Base-by-base conservation (phyloP, 1,140 invertebrate species). In the Liolophura sinensis region DNA sequence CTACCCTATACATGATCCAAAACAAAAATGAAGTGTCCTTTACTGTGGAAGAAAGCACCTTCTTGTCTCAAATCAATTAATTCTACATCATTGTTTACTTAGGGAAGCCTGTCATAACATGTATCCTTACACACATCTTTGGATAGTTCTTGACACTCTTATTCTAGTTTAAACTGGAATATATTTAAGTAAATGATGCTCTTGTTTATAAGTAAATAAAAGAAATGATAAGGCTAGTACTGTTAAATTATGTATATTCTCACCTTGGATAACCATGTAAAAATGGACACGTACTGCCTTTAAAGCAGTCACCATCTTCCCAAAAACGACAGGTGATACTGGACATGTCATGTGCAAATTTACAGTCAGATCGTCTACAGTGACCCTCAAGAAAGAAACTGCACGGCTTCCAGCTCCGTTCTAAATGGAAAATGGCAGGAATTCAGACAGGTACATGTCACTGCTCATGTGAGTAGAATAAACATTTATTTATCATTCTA, bases 311-410 rank as follows among this genome's bases (percentile, higher is more conserved):
- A 11, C 80, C 81, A 47, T 77, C 73, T 62, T 83, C 79, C 87
- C 86, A 88, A 71, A 86, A 88, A 56, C 86, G 74, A 74, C 87
- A 88, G 46, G 87, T 87, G 25, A 88, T 87, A 55, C 76, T 78
- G 12, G 81, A 80, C 27, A 88, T 73, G 77, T 88, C 87, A 73
- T 88, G 87, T 7, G 86, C 86, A 77, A 84, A 88, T 69, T 85
- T 85, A 75, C 87, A 88, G 71, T 88, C 86, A 52, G 73, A 71
- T 24, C 86, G 78, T 18, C 80, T 75, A 71, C 87, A 88, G 66
- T 82, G 79, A 48, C 87, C 87, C 73, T 88, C 86, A 70, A 88
- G 68, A 71, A 82, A 88, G 72, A 86, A 88, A 62, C 76, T 83
- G 70, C 87, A 88, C 20, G 86, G 86, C 68, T 85, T 82, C 27